phyloP scores from a whole-genome alignment of 53 echinoderm and acorn worm genomes.

The Actinopyga echinites region DNA sequence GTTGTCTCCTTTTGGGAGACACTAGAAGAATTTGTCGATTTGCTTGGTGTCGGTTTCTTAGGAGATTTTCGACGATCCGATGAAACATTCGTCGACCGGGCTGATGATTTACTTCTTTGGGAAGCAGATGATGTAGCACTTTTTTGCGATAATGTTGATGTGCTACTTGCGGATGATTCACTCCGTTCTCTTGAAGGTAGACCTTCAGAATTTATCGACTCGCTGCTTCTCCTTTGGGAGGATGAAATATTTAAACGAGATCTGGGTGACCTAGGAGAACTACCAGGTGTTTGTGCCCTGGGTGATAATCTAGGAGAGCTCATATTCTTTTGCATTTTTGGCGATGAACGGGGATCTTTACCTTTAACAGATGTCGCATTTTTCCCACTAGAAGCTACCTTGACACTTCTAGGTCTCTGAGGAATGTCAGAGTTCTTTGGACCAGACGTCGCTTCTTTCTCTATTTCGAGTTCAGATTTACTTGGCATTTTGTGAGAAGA shows the following conservation, averaged over 20 bases:
- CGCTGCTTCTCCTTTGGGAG: not conserved
- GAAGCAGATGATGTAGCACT: conserved; percentile 23
- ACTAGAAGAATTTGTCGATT: too few relatives aligned
- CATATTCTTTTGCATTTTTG: too few relatives aligned
- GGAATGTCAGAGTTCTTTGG: not conserved
- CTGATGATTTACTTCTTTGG: conserved; percentile 33
- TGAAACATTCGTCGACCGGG: not conserved
- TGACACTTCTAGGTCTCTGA: conserved; percentile 10
- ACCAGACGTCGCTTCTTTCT: not conserved
- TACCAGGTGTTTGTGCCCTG: not conserved
- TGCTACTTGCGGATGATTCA: conserved; percentile 48
- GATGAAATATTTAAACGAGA: not conserved
- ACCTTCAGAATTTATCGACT: not conserved
- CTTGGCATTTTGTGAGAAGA: conserved; percentile 12
- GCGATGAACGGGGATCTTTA: too few relatives aligned
- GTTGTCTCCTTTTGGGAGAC: too few relatives aligned
- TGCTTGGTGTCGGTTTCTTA: too few relatives aligned
- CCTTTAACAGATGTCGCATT: too few relatives aligned
- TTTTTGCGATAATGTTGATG: conserved; percentile 47
- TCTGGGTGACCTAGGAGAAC: not conserved
- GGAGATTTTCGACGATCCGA: too few relatives aligned
- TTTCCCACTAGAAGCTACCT: not conserved
- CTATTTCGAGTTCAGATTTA: not conserved
- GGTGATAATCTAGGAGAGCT: not conserved
- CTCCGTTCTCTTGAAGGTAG: conserved; percentile 12